phyloP scores from a whole-genome alignment of 2,888 invertebrate genomes.

The Cephus runcator region DNA sequence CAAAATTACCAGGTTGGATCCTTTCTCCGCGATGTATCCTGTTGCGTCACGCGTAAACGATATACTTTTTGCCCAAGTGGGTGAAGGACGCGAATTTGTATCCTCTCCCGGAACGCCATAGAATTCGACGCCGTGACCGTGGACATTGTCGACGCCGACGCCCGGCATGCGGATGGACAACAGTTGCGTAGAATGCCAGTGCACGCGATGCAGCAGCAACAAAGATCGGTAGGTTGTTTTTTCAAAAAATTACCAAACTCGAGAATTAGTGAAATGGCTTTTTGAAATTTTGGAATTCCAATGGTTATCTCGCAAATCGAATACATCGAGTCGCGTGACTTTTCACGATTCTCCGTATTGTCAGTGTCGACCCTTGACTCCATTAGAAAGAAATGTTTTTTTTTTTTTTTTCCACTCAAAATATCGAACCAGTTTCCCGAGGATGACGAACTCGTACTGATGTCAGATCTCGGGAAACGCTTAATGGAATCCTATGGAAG shows the following conservation, averaged over 20 bases:
- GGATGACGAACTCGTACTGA: neutral
- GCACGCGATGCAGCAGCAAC: neutral
- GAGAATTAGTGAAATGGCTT: neutral
- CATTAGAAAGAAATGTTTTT: neutral
- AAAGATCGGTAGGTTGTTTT: neutral
- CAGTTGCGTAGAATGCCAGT: neutral
- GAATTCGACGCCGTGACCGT: neutral
- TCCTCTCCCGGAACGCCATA: neutral
- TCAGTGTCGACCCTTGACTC: neutral
- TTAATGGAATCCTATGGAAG: neutral
- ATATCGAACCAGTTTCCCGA: neutral
- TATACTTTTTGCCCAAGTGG: slow-evolving; percentile 49
- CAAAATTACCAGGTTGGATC: slow-evolving; percentile 27
- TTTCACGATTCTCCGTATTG: neutral
- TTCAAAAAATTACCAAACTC: neutral
- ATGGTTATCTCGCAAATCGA: neutral
- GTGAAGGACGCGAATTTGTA: slow-evolving; percentile 46
- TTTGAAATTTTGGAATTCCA: neutral
- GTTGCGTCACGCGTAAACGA: slow-evolving; percentile 44
- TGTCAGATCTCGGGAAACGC: neutral
- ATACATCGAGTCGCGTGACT: neutral
- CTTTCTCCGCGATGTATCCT: slow-evolving; percentile 41
- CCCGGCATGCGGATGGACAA: neutral
- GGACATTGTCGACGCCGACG: neutral
- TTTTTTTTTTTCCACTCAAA: neutral